Evolutionary conservation across 2,797 vertebrate genomes (phyloP).

Genomic region (Ptychadena robeensis): DNA sequence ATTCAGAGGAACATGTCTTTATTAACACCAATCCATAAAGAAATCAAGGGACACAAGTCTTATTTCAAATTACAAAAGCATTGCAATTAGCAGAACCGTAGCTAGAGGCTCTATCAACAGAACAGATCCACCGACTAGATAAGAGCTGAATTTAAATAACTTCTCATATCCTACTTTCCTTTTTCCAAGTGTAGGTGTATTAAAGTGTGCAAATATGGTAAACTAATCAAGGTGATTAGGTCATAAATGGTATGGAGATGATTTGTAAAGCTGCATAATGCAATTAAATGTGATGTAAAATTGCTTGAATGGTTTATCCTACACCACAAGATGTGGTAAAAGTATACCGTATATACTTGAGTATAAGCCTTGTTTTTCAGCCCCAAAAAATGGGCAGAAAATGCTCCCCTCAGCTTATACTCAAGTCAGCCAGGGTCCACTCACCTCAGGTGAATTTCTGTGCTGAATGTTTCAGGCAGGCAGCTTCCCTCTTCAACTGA

Average conservation of each 20-base stretch:
- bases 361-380: too few relatives aligned
- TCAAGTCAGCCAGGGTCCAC: too few relatives aligned
- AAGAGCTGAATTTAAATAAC: conserved; percentile 56
- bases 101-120: conserved; percentile 40
- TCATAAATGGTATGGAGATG: neutral
- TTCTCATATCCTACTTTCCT: conserved; percentile 1
- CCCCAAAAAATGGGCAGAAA: too few relatives aligned
- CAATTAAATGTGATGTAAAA: too few relatives aligned
- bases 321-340: too few relatives aligned
- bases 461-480: too few relatives aligned
- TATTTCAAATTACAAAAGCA: conserved; percentile 60
- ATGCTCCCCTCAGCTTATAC: too few relatives aligned
- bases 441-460: too few relatives aligned
- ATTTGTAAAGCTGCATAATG: neutral
- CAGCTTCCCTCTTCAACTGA: too few relatives aligned
- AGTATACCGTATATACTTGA: too few relatives aligned
- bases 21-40: conserved; percentile 60
- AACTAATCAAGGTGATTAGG: neutral
- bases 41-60: conserved; percentile 59
- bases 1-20: conserved; percentile 58
- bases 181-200: conserved; percentile 9
- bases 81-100: conserved; percentile 47
- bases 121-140: conserved; percentile 48
- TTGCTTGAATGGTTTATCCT: too few relatives aligned
- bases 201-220: too few relatives aligned